Conservation (phyloP, 2,888 invertebrate species). For the Eristalinus aeneus region DNA sequence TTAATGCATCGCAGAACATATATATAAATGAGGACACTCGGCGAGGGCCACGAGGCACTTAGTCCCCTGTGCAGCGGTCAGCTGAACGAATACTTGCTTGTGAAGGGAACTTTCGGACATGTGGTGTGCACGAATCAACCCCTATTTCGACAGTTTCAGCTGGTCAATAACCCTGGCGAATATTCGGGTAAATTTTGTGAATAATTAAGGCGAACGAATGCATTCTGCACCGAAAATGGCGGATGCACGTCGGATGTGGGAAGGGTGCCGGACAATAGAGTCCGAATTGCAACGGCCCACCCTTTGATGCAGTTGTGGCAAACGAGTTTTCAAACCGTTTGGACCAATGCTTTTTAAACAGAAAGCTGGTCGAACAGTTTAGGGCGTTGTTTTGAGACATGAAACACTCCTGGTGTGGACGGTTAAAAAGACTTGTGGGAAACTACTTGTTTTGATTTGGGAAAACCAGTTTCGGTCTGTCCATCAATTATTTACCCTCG, state of each 20-base stretch:
- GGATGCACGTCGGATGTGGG: background rate
- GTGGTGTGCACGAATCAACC: constrained; percentile 50
- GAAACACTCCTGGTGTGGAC: background rate
- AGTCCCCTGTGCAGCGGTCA: constrained; percentile 28
- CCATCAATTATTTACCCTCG: background rate
- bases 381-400: background rate
- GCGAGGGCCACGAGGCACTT: background rate
- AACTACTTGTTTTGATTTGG: background rate
- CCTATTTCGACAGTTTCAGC: constrained; percentile 40
- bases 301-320: background rate
- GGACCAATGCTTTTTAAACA: background rate
- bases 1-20: background rate
- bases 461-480: background rate
- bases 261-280: background rate
- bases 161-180: constrained; percentile 58
- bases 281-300: background rate
- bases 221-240: constrained; percentile 32
- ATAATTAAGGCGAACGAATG: constrained; percentile 46
- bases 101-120: constrained; percentile 36
- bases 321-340: background rate
- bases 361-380: background rate
- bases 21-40: constrained; percentile 12
- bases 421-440: background rate
- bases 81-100: background rate
- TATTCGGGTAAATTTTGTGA: constrained; percentile 32